Conservation (phyloP, 2,797 vertebrate genomes). For the Danio kyathit region DNA sequence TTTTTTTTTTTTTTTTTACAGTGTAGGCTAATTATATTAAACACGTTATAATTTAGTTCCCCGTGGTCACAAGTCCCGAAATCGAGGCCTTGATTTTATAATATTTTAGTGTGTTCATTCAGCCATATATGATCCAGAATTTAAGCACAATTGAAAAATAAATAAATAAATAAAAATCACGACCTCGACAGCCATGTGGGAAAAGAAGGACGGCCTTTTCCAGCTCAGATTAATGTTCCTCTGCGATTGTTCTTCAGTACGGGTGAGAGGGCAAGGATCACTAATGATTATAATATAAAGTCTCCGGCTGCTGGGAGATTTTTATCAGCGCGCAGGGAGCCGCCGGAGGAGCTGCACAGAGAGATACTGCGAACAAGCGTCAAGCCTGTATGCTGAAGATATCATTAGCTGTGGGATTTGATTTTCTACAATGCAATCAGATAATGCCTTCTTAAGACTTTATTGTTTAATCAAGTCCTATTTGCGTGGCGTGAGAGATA, state of each 20-base stretch:
- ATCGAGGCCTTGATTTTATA: background rate
- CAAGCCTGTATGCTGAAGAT: slow-evolving; percentile 60
- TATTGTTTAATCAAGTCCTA: slow-evolving; percentile 19
- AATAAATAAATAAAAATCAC: too few species aligned
- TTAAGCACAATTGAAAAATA: slow-evolving; percentile 11
- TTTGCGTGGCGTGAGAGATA: slow-evolving; percentile 12
- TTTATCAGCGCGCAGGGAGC: slow-evolving; percentile 69
- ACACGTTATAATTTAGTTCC: background rate
- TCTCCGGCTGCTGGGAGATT: slow-evolving; percentile 69
- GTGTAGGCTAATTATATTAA: background rate
- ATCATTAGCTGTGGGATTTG: slow-evolving; percentile 55
- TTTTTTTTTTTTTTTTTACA: too few species aligned
- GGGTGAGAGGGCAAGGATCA: slow-evolving; percentile 71
- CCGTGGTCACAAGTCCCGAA: background rate
- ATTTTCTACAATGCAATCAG: slow-evolving; percentile 67
- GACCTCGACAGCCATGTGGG: slow-evolving; percentile 29
- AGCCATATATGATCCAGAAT: slow-evolving; percentile 27
- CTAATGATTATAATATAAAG: slow-evolving; percentile 75
- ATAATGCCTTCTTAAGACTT: slow-evolving; percentile 62
- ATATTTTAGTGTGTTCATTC: slow-evolving; percentile 6
- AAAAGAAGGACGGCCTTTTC: slow-evolving; percentile 57
- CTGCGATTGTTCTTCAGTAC: slow-evolving; percentile 65
- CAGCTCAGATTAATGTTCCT: slow-evolving; percentile 66
- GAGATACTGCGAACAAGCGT: slow-evolving; percentile 66
- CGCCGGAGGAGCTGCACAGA: slow-evolving; percentile 48